phyloP scores from a whole-genome alignment of 2,888 invertebrate genomes.

The Myopa testacea region DNA sequence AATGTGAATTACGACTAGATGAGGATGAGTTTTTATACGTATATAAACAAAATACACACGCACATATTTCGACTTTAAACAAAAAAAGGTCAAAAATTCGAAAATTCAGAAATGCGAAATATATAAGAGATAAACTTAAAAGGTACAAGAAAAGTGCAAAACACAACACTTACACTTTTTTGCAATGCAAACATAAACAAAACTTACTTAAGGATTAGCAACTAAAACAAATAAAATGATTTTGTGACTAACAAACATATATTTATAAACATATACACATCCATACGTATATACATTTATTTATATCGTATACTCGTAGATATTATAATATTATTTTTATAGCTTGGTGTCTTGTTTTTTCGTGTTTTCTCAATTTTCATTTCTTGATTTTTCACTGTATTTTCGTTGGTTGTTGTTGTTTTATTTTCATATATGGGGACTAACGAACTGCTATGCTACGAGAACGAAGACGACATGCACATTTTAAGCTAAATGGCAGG shows the following conservation, averaged over 20 bases:
- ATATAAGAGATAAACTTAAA: not conserved
- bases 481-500: conserved; percentile 90
- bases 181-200: conserved; percentile 33
- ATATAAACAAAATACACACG: too few relatives aligned
- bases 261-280: conserved; percentile 29
- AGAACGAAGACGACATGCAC: conserved; percentile 86
- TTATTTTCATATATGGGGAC: conserved; percentile 68
- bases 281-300: conserved; percentile 37
- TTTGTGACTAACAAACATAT: too few relatives aligned
- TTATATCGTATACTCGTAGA: conserved; percentile 19
- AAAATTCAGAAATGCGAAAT: not conserved
- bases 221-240: too few relatives aligned
- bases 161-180: not conserved
- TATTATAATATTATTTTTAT: conserved; percentile 43
- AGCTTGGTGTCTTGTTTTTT: conserved; percentile 44
- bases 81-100: too few relatives aligned
- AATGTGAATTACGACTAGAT: too few relatives aligned
- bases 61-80: too few relatives aligned
- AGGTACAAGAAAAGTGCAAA: not conserved
- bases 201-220: not conserved
- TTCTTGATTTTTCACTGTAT: conserved; percentile 51
- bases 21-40: too few relatives aligned
- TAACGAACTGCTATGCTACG: conserved; percentile 80
- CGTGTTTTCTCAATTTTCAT: conserved; percentile 45
- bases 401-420: conserved; percentile 62